Base-by-base conservation (phyloP, 2,888 invertebrate genomes). In the Ichneumoninae sp. region DNA sequence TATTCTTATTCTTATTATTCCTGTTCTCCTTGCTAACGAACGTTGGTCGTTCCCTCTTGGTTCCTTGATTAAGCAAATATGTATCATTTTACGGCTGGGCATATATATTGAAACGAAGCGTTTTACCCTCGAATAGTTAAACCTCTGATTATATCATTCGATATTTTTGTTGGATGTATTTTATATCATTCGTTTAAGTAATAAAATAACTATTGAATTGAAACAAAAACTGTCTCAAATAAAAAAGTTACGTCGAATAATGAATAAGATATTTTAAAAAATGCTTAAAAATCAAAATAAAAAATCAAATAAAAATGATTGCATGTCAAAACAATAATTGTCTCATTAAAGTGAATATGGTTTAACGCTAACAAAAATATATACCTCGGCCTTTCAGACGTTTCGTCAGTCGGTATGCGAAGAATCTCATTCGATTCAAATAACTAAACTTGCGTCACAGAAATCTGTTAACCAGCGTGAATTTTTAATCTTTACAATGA, bases 61-160 rank as follows among this genome's bases (percentile, higher is more conserved):
- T 89, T 88, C 86, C 89, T 88, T 90, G 89, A 91, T 91, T 90
- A 90, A 91, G 87, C 89, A 90, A 90, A 91, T 90, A 89, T 90
- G 89, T 90, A 88, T 89, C 87, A 88, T 89, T 88, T 88, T 83
- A 60, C 62, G 50, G n/a, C 65, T 30, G 19, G 60, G 69, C 47
- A 40, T 44, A 22, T 65, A 40, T 44, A 22, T 65, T 33, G 44
- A 60, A 69, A 47, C 33, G 40, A n/a, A 44, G 22, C 33, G 10
- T 60, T 72, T 72, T 57, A 65, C 60, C 62, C 50, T 16, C 65
- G 52, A 50, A 19, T 50, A 50, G 3, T 26, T n/a, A n/a, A 47
- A 47, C 44, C 44, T 47, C 16, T 16, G 44, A 47, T 10, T 10
- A 40, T 40, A 10, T 40, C 40, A 40, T 40, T 40, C 40, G 40